These are phyloP conservation scores for Halcyon leucocephala DNA, from an alignment of 2,797 vertebrate species.

Conservation along the genomic window DNA sequence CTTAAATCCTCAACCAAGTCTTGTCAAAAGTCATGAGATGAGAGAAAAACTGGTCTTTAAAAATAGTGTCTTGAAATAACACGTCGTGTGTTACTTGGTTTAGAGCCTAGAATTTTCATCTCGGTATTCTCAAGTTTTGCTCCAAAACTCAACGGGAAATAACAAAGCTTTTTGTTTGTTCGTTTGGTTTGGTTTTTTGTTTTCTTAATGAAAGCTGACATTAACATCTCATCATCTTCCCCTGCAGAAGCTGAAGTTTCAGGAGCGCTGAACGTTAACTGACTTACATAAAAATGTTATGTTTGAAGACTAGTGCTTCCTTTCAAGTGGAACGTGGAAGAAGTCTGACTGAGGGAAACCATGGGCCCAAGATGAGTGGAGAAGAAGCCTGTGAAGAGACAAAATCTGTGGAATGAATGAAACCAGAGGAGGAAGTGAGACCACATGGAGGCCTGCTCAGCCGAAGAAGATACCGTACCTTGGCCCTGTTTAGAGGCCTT, in stretches of 20 bases:
- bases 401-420: neutral
- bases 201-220: neutral
- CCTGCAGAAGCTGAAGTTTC: neutral
- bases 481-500: neutral
- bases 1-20: neutral
- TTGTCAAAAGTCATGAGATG: neutral
- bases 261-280: neutral
- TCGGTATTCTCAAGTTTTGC: neutral
- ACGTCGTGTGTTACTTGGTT: neutral
- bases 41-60: neutral
- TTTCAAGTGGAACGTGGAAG: neutral
- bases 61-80: slow-evolving; percentile 12
- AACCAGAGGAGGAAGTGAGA: neutral
- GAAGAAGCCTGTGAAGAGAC: neutral
- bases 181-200: neutral
- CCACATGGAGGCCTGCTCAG: neutral
- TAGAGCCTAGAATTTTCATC: neutral
- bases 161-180: neutral
- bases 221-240: neutral
- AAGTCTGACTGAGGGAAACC: neutral
- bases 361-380: neutral
- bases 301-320: neutral
- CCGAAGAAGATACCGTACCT: neutral
- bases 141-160: neutral
- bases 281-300: fast-evolving